These are phyloP conservation scores for Zaprionus capensis DNA, from an alignment of 1,140 invertebrate genomes.

Conservation along the genomic window DNA sequence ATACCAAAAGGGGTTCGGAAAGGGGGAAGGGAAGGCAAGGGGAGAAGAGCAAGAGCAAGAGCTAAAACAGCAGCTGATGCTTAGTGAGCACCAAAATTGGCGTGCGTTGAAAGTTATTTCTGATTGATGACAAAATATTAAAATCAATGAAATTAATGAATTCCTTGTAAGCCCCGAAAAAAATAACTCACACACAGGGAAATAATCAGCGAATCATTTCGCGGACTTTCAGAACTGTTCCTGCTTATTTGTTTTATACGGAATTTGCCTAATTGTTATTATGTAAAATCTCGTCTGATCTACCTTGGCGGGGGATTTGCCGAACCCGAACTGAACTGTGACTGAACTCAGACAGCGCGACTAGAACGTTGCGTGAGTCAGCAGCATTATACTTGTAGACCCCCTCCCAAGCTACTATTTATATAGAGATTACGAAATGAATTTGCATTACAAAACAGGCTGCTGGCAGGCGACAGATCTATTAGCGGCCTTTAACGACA, in stretches of 20 bases:
- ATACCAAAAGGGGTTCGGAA: not conserved
- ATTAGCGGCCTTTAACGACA: slow-evolving; percentile 51
- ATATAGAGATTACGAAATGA: slow-evolving; percentile 69
- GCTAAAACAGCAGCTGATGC: slow-evolving; percentile 17
- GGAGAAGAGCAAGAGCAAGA: not conserved
- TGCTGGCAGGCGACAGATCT: slow-evolving; percentile 30
- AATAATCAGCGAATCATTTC: slow-evolving; percentile 60
- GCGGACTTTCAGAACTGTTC: slow-evolving; percentile 52
- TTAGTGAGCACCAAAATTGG: slow-evolving; percentile 68
- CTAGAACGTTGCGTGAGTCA: slow-evolving; percentile 59
- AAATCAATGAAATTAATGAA: slow-evolving; percentile 74
- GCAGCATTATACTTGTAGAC: slow-evolving; percentile 41
- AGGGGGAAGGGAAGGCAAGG: not conserved
- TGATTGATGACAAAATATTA: slow-evolving; percentile 81
- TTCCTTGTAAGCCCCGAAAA: slow-evolving; percentile 71
- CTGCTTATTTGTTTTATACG: slow-evolving; percentile 64
- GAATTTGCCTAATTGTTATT: slow-evolving; percentile 72
- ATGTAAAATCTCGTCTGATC: slow-evolving; percentile 58
- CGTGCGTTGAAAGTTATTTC: slow-evolving; percentile 82
- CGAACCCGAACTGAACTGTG: slow-evolving; percentile 20
- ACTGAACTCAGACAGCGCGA: slow-evolving; percentile 29
- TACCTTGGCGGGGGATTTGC: slow-evolving; percentile 68
- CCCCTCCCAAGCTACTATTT: slow-evolving; percentile 46
- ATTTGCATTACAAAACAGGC: slow-evolving; percentile 72
- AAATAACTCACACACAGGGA: slow-evolving; percentile 38